Percentiles rank a stretch among this genome's conserved stretches.
Evolutionary conservation across 2,113 vertebrate genomes (phyloP).

Genomic region (Irena cyanogastra): DNA sequence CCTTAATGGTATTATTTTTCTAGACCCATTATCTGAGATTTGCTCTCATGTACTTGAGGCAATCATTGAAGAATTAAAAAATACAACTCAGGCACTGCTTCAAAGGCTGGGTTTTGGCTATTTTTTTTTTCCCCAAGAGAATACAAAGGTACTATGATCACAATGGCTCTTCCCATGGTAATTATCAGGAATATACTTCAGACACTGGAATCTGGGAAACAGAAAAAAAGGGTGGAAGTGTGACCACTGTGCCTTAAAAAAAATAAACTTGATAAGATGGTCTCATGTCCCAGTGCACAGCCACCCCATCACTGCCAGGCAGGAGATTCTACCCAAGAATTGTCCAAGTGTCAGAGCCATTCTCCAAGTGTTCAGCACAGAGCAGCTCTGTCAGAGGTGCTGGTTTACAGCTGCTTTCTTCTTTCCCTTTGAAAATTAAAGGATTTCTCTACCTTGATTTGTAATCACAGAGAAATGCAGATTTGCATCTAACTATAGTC

Average conservation of each 20-base stretch:
- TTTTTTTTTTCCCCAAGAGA: not conserved
- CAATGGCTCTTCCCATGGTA: not conserved
- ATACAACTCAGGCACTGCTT: not conserved
- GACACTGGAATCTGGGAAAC: not conserved
- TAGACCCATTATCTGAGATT: not conserved
- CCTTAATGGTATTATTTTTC: not conserved
- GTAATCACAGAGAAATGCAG: not conserved
- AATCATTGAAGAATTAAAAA: not conserved
- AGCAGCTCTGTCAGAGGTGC: not conserved
- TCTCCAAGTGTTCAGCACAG: not conserved
- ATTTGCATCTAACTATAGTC: not conserved
- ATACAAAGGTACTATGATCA: not conserved
- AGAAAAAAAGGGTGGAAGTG: not conserved
- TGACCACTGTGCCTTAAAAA: not conserved
- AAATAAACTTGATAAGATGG: not conserved
- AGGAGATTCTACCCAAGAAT: not conserved
- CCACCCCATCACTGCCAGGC: not conserved
- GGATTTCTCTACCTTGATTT: not conserved
- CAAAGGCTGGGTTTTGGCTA: not conserved
- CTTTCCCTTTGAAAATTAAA: not conserved
- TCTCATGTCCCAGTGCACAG: not conserved
- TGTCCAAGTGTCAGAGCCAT: too few species aligned
- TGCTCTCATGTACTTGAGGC: not conserved
- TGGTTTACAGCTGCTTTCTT: not conserved
- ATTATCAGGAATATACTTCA: not conserved